Evolutionary conservation across 2,113 vertebrate genomes (phyloP), one percentile per base, ranked within the genome.

Genomic region (Brachypodius melanocephalos): DNA sequence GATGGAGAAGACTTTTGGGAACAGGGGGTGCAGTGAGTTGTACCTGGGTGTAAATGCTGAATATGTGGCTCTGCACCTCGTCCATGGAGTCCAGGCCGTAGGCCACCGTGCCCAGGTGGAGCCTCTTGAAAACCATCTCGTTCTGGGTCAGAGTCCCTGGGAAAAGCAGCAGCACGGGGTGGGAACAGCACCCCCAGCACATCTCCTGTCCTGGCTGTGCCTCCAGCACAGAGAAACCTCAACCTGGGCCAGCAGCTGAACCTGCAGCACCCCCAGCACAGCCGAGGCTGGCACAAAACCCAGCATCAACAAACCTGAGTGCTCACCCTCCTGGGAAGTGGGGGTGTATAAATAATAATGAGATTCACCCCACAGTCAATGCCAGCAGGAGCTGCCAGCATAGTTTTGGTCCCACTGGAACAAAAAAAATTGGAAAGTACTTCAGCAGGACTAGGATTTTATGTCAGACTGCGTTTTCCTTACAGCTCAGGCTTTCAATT

Each of bases 71-170:
- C 92, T 99, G 99, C 7, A 99, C 99, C 97, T 99, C 99, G 21
- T 99, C 99, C 99, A 99, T 99, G 2, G 99, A 99, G 97, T 99
- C 99, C 89, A 99, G 98, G 34, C 99, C 99, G 0, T 99, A 99
- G 0, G 99, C 99, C 76, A 99, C 99, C 0, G 99, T 99, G 12
- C 99, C 99, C 58, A 99, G 98, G 59, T 99, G 99, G 22, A 99
- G 98, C 7, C 99, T 98, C 54, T 99, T 98, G 97, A 99, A 99
- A 89, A 99, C 99, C 99, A 99, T 99, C 97, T 99, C 99, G 1
- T 99, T 99, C 95, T 99, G 99, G 2, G 99, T 99, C 1, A 99
- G 99, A 57, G 99, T 99, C 43, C 99, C 99, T 99, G 97, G 32
- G 90, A 94, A 91, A 20, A 74, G 66, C 48, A 90, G 66, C 31